Percentiles rank a stretch among this genome's conserved stretches.
Evolutionary conservation across 2,797 vertebrate genomes (phyloP).

Genomic region (Columba guinea): DNA sequence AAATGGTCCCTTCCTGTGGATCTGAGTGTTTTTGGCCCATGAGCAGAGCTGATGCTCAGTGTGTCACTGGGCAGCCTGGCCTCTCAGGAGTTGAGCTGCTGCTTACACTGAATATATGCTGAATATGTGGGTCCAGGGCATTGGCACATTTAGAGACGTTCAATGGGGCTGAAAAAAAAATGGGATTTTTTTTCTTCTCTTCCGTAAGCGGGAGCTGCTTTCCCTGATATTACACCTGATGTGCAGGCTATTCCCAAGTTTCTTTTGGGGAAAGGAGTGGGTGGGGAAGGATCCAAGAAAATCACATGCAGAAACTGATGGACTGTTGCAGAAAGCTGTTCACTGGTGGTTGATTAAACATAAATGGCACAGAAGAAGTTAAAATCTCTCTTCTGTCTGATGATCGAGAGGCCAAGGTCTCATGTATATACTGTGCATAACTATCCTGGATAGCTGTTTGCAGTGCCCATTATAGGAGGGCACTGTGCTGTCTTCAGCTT

Average conservation of each 20-base stretch:
- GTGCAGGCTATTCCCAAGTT: not conserved
- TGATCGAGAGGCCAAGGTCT: not conserved
- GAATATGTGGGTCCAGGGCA: not conserved
- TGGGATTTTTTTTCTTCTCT: not conserved
- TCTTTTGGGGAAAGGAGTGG: not conserved
- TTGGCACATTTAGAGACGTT: not conserved
- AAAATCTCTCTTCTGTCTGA: not conserved
- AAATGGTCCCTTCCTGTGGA: not conserved
- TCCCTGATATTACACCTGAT: not conserved
- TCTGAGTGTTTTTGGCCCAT: fast-evolving
- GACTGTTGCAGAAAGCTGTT: not conserved
- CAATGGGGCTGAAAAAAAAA: not conserved
- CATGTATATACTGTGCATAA: not conserved
- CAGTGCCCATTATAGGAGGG: not conserved
- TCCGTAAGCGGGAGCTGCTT: not conserved
- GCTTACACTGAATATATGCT: not conserved
- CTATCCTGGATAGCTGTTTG: not conserved
- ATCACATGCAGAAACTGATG: not conserved
- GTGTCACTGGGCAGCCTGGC: not conserved
- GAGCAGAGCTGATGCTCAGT: not conserved
- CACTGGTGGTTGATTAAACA: not conserved
- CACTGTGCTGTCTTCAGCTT: not conserved
- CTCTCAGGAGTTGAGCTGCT: not conserved
- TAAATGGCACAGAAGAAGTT: not conserved
- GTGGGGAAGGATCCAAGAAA: not conserved